Base-by-base conservation (phyloP, 1,140 invertebrate genomes). In the Drosophila sproati region DNA sequence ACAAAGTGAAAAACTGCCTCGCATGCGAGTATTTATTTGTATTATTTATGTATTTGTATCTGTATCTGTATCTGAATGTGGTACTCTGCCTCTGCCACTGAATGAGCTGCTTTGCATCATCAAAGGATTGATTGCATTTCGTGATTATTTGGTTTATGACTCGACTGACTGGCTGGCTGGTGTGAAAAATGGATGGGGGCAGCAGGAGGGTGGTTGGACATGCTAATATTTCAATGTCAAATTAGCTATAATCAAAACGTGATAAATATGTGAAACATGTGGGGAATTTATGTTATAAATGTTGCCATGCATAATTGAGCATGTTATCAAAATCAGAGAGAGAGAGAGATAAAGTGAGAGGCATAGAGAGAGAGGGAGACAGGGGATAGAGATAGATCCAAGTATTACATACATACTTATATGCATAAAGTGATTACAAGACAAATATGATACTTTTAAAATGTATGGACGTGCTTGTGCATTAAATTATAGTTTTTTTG, bases 191-290 rank as follows among this genome's bases (percentile, higher is more conserved):
- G 20, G 20, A 20, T 20, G 41, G 55, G 37, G 66, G 55, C 37
- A 20, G 43, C 20, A 20, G 20, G 20, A 20, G 20, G 59, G 10
- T 7, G 39, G 39, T 12, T 31, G 35, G n/a, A 29, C 62, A 77
- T 80, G 73, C 63, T 78, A 71, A 89, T 89, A 90, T 76, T 81
- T 89, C 85, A 89, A 73, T 86, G 85, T 89, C 85, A 85, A 85
- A 89, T 89, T 89, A 81, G 78, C 71, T 89, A n/a, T 85, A 88
- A 89, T 89, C 80, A 72, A 71, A 71, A 59, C 55, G 68, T 89
- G 85, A 88, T 88, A 89, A 89, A 67, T 80, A 80, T 55, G 78
- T 80, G 63, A 88, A 89, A 77, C 77, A 85, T 47, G 32, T 80
- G 67, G 62, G 34, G 43, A 61, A 59, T 72, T 79, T 79, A 72